Evolutionary conservation across 2,797 vertebrate genomes (phyloP).

Genomic region (Sorex maritimensis): DNA sequence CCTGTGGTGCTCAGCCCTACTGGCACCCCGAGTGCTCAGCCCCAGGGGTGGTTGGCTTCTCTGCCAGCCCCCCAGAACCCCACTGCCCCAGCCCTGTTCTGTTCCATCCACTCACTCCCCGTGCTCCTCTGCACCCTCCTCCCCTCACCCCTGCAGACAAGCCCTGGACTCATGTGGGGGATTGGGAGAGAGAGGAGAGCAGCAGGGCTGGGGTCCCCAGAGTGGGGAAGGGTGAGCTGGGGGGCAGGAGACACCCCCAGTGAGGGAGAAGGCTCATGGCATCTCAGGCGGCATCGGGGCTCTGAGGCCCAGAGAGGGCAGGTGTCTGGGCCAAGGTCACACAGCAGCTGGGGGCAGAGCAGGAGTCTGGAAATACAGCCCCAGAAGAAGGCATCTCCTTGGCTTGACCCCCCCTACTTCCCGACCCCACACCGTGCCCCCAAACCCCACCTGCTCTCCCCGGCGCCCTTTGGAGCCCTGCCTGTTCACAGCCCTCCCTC

Average conservation of each 20-base stretch:
- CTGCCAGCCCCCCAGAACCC: neutral
- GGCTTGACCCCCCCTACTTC: no score
- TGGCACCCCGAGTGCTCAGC: neutral
- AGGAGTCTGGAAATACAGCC: neutral
- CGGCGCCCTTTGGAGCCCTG: no score
- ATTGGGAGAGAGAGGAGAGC: neutral
- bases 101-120: no score
- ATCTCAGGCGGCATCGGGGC: no score
- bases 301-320: neutral
- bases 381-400: no score
- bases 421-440: no score
- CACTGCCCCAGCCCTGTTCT: neutral
- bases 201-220: neutral
- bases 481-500: no score
- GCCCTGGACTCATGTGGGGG: neutral
- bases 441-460: no score
- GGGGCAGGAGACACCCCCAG: no score
- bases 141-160: neutral
- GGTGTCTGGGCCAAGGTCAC: neutral
- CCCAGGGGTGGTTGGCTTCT: neutral
- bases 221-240: neutral
- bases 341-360: neutral
- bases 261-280: neutral
- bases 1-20: neutral
- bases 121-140: no score